These are phyloP conservation scores for Lanistes nyassanus DNA, from an alignment of 1,140 invertebrate genomes.

Conservation along the genomic window DNA sequence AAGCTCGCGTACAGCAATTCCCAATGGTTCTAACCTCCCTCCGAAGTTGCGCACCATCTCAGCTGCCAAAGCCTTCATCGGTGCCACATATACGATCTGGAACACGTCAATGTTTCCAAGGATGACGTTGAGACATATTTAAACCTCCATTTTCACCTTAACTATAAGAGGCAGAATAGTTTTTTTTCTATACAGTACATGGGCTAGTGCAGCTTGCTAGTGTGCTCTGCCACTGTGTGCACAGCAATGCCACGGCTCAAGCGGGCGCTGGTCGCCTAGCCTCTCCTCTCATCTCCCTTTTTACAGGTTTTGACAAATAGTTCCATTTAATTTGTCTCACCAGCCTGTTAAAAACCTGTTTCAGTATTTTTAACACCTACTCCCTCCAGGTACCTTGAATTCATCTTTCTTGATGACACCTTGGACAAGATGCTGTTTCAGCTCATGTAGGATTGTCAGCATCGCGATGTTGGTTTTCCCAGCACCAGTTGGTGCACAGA, in stretches of 20 bases:
- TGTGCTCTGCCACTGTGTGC: not conserved
- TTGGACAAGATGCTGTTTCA: conserved; percentile 81
- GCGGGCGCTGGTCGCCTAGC: too few species aligned
- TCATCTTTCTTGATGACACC: conserved; percentile 85
- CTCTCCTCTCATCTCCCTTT: too few species aligned
- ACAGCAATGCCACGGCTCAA: too few species aligned
- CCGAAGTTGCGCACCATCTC: conserved; percentile 98
- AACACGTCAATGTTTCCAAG: conserved; percentile 37
- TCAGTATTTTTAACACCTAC: not conserved
- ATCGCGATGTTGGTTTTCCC: conserved; percentile 98
- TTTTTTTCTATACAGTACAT: not conserved
- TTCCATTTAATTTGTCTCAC: too few species aligned
- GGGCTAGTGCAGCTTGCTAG: not conserved
- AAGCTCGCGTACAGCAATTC: conserved; percentile 88
- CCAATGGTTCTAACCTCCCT: conserved; percentile 80
- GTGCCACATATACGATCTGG: conserved; percentile 97
- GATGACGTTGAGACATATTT: too few species aligned
- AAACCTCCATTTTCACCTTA: too few species aligned
- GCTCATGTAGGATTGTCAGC: conserved; percentile 89
- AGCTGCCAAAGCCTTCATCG: conserved; percentile 98
- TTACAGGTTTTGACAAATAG: not conserved
- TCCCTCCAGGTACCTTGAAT: conserved; percentile 81
- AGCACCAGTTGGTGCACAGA: conserved; percentile 67
- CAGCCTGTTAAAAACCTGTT: too few species aligned
- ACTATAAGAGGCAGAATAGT: not conserved